A percentile compares a stretch with the other conserved stretches of the same genome.
Evolutionary conservation across 2,797 vertebrate genomes (phyloP).

Genomic region (Meriones psammophilus): DNA sequence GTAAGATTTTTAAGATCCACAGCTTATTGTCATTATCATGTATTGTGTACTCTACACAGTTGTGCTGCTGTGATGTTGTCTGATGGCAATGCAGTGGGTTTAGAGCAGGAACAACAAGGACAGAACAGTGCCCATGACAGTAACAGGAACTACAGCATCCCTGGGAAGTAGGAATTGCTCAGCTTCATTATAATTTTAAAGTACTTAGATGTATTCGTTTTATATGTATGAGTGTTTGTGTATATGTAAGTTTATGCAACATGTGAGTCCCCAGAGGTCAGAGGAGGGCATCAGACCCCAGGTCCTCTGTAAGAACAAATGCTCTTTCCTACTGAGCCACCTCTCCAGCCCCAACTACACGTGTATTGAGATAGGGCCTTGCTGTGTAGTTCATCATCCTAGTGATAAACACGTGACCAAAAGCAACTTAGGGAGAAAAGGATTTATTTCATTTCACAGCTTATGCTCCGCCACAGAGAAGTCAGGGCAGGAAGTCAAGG

Average conservation of each 20-base stretch:
- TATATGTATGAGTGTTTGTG: neutral
- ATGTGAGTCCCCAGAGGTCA: too few species aligned
- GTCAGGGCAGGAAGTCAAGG: neutral
- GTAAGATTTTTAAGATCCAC: neutral
- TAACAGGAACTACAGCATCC: neutral
- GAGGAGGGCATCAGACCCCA: neutral
- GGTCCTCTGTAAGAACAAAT: neutral
- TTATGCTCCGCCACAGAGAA: neutral
- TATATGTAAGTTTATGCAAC: neutral
- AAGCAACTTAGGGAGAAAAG: neutral
- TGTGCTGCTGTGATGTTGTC: neutral
- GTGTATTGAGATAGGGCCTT: neutral
- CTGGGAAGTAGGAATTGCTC: neutral
- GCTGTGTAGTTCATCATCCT: neutral
- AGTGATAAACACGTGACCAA: neutral
- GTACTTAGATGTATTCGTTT: neutral
- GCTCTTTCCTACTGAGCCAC: neutral
- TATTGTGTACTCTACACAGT: neutral
- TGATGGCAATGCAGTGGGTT: neutral
- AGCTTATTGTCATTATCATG: neutral
- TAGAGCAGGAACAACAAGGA: neutral
- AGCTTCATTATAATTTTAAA: neutral
- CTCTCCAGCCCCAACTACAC: neutral
- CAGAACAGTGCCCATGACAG: neutral
- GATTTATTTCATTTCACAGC: neutral